Percentiles rank a stretch among this genome's conserved stretches.
phyloP scores from a whole-genome alignment of 2,888 invertebrate species.

The Cryptocephalus moraei region DNA sequence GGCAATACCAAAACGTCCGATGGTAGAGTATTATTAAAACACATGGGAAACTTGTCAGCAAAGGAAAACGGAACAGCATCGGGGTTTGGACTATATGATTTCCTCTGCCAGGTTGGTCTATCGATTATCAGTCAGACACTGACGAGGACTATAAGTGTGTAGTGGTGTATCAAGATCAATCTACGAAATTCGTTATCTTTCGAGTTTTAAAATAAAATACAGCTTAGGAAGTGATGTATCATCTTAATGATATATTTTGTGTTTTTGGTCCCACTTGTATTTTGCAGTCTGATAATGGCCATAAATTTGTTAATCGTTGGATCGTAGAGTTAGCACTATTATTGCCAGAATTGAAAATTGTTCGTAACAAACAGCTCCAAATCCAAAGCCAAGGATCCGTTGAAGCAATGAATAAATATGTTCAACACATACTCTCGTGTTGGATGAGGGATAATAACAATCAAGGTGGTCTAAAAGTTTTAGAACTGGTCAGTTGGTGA shows the following conservation, averaged over 20 bases:
- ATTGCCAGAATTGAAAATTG: constrained; percentile 21
- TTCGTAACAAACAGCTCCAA: constrained; percentile 31
- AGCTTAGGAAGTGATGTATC: constrained; percentile 29
- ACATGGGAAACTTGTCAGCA: constrained; percentile 4
- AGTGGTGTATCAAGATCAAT: constrained; percentile 32
- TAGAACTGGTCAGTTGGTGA: too few relatives aligned
- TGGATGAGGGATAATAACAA: too few relatives aligned
- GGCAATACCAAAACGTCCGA: constrained; percentile 22
- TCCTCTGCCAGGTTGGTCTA: constrained; percentile 31
- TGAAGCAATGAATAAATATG: too few relatives aligned
- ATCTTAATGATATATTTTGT: constrained; percentile 30
- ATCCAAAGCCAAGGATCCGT: constrained; percentile 5
- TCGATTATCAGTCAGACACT: constrained; percentile 27
- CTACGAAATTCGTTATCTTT: constrained; percentile 32
- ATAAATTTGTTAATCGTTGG: constrained; percentile 24
- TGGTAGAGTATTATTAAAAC: too few relatives aligned
- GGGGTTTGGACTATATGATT: constrained; percentile 19
- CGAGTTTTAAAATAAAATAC: constrained; percentile 27
- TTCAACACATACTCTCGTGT: too few relatives aligned
- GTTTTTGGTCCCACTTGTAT: constrained; percentile 31
- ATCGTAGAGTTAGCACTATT: constrained; percentile 15
- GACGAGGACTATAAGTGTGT: constrained; percentile 25
- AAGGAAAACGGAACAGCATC: constrained; percentile 5
- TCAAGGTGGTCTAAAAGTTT: too few relatives aligned
- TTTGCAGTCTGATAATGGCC: constrained; percentile 27